Percentiles rank a stretch among this genome's conserved stretches.
Conservation (phyloP, 2,797 vertebrate genomes). For the Pangasius macronema region DNA sequence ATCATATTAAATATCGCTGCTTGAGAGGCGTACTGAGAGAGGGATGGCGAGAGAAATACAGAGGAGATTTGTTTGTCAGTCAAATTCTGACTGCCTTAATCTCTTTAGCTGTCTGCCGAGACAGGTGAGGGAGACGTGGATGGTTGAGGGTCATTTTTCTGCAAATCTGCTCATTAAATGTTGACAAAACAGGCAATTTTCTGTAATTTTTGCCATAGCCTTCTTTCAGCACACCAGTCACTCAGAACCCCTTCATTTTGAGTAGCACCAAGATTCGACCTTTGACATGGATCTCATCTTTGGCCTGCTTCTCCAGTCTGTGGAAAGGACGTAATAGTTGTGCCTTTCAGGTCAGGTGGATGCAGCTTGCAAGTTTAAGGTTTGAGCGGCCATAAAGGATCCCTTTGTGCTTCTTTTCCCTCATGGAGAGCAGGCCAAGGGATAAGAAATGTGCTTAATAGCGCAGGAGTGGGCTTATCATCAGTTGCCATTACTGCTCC, state of each 20-base stretch:
- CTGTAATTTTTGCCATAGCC: constrained; percentile 83
- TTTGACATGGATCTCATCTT: constrained; percentile 83
- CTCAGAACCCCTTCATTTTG: constrained; percentile 85
- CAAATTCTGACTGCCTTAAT: constrained; percentile 81
- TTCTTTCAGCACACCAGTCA: constrained; percentile 85
- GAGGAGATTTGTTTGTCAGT: constrained; percentile 90
- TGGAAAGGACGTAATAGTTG: constrained; percentile 85
- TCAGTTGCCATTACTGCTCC: constrained; percentile 88
- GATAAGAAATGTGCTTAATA: constrained; percentile 94
- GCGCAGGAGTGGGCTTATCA: constrained; percentile 90
- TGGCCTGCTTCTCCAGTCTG: constrained; percentile 65
- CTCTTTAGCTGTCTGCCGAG: constrained; percentile 78
- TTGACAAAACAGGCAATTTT: constrained; percentile 98
- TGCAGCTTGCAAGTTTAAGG: constrained; percentile 74
- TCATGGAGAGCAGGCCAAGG: constrained; percentile 78
- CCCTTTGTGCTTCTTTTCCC: constrained; percentile 82
- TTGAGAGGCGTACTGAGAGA: constrained; percentile 74
- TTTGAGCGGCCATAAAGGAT: constrained; percentile 79
- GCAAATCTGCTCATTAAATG: constrained; percentile 92
- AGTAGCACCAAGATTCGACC: constrained; percentile 79
- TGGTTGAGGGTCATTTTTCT: constrained; percentile 75
- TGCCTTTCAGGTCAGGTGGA: constrained; percentile 90
- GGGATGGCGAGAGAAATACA: constrained; percentile 79
- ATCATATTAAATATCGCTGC: constrained; percentile 93
- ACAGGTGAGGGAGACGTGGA: constrained; percentile 55